Conservation (phyloP, 2,113 vertebrate species). For the Pachypanchax playfairii region DNA sequence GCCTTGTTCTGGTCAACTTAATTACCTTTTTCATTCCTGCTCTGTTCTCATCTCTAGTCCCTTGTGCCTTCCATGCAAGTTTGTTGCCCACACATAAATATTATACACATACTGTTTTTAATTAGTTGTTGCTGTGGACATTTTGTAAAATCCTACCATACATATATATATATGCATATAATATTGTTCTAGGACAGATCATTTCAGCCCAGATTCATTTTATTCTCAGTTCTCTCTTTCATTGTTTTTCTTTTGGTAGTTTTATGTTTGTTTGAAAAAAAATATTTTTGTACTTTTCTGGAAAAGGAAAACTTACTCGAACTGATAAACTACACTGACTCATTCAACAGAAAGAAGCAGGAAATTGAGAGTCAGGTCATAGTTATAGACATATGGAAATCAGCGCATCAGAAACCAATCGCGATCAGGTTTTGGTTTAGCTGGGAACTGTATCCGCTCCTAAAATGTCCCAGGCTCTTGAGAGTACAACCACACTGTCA, state of each 20-base stretch:
- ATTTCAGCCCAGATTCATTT: constrained; percentile 22
- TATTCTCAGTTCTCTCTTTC: background rate
- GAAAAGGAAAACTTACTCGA: constrained; percentile 49
- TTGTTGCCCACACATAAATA: constrained; percentile 41
- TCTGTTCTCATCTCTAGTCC: constrained; percentile 42
- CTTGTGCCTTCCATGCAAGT: constrained; percentile 40
- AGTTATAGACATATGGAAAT: constrained; percentile 58
- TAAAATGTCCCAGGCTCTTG: constrained; percentile 49
- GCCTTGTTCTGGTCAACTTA: constrained; percentile 74
- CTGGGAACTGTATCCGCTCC: constrained; percentile 57
- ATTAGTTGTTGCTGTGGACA: constrained; percentile 52
- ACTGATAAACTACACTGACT: constrained; percentile 48
- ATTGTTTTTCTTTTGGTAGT: constrained; percentile 15
- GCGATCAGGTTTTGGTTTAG: constrained; percentile 26
- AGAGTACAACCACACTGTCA: constrained; percentile 59
- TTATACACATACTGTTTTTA: constrained; percentile 63
- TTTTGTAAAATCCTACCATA: constrained; percentile 15
- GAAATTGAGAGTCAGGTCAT: constrained; percentile 46
- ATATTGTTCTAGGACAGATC: constrained; percentile 16
- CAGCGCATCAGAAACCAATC: constrained; percentile 56
- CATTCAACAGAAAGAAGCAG: constrained; percentile 59
- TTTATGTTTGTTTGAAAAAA: constrained; percentile 25
- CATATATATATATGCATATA: background rate
- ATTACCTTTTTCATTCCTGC: constrained; percentile 68
- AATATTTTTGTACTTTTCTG: constrained; percentile 32